Percentiles rank a stretch among this genome's conserved stretches.
Conservation (phyloP, 2,113 vertebrate species). For the Syrmaticus mikado region DNA sequence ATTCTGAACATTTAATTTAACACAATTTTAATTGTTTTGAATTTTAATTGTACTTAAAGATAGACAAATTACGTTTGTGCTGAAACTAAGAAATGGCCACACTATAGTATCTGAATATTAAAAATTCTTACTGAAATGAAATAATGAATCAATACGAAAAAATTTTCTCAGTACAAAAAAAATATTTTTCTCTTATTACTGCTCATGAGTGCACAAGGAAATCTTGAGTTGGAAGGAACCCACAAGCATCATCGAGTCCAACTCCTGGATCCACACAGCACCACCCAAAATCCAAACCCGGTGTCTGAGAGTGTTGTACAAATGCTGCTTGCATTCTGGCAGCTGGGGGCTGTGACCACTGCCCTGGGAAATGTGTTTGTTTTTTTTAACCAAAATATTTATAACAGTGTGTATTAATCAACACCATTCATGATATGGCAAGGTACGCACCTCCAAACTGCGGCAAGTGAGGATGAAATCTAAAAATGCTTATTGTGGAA, state of each 20-base stretch:
- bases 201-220: neutral
- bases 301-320: neutral
- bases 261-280: neutral
- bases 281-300: neutral
- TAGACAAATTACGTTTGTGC: neutral
- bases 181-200: neutral
- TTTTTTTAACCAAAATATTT: neutral
- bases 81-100: neutral
- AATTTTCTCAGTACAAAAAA: neutral
- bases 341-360: neutral
- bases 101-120: neutral
- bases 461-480: neutral
- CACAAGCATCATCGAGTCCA: neutral
- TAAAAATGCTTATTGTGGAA: neutral
- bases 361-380: neutral
- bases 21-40: neutral
- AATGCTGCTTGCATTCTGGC: neutral
- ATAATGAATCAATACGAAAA: neutral
- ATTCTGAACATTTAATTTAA: neutral
- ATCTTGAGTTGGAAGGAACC: neutral
- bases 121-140: neutral
- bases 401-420: neutral
- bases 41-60: neutral
- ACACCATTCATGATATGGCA: neutral
- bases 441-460: neutral